Percentiles rank a stretch among this genome's conserved stretches.
phyloP scores from a whole-genome alignment of 2,888 invertebrate species.

The Notocelia uddmanniana region DNA sequence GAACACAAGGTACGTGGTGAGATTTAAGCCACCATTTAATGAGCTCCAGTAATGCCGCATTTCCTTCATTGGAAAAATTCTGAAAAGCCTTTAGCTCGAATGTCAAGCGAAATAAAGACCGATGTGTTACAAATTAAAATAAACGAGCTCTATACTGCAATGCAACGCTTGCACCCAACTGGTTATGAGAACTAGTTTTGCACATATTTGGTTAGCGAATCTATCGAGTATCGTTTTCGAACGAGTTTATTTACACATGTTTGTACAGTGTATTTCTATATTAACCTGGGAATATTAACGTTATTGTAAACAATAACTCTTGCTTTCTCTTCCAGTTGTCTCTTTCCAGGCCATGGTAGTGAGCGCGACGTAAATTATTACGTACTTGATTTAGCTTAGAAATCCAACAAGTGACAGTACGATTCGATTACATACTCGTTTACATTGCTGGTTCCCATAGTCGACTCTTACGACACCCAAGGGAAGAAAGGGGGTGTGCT shows the following conservation, averaged over 20 bases:
- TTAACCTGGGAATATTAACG: slow-evolving; percentile 4
- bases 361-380: slow-evolving; percentile 27
- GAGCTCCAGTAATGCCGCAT: slow-evolving; percentile 20
- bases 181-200: slow-evolving; percentile 31
- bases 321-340: slow-evolving; percentile 35
- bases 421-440: slow-evolving; percentile 14
- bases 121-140: slow-evolving; percentile 41
- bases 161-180: slow-evolving; percentile 29
- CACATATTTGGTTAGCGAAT: slow-evolving; percentile 36
- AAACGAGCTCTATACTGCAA: slow-evolving; percentile 32
- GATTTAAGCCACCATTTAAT: slow-evolving; percentile 31
- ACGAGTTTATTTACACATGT: slow-evolving; percentile 31
- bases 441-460: too few relatives aligned
- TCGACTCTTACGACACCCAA: too few relatives aligned
- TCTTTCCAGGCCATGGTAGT: slow-evolving; percentile 28
- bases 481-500: too few relatives aligned
- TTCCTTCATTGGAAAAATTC: slow-evolving; percentile 14
- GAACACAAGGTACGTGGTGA: slow-evolving; percentile 26
- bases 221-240: slow-evolving; percentile 28
- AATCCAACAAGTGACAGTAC: slow-evolving; percentile 24
- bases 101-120: slow-evolving; percentile 10
- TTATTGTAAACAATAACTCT: slow-evolving; percentile 38
- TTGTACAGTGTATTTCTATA: slow-evolving; percentile 17
- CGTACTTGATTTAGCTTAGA: slow-evolving; percentile 36
- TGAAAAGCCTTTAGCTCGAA: slow-evolving; percentile 27